These are phyloP conservation scores for Cephus sareptanus DNA, from an alignment of 2,888 invertebrate genomes.

Conservation along the genomic window DNA sequence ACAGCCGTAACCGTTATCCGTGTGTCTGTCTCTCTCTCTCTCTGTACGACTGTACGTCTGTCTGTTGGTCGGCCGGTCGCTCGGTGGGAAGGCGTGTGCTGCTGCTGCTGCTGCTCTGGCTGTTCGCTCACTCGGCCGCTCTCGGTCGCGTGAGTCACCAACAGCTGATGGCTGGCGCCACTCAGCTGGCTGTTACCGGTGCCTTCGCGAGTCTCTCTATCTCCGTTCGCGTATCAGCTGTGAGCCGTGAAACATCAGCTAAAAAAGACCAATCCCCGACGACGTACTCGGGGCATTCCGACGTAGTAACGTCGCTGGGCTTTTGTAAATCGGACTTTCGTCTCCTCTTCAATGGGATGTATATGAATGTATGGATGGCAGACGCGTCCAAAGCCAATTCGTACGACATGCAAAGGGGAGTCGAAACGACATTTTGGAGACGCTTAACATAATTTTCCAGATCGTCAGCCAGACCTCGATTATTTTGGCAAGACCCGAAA, in stretches of 20 bases:
- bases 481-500: background rate
- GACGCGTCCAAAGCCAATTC: background rate
- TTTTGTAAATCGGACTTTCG: background rate
- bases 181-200: constrained; percentile 63
- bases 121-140: constrained; percentile 13
- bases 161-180: constrained; percentile 65
- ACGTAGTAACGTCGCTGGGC: background rate
- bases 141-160: constrained; percentile 60
- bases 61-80: background rate
- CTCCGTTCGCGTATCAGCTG: constrained; percentile 52
- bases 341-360: background rate
- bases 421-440: background rate
- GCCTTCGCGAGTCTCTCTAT: constrained; percentile 51
- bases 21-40: background rate
- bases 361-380: background rate
- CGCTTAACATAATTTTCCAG: background rate
- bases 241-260: constrained; percentile 16
- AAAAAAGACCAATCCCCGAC: background rate
- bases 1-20: background rate
- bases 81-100: background rate
- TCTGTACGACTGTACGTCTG: background rate
- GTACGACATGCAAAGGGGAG: background rate
- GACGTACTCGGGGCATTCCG: background rate
- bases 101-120: background rate
- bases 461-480: background rate